These are phyloP conservation scores for Arbacia lixula DNA, from an alignment of 53 echinoderm and acorn worm species.

Conservation along the genomic window DNA sequence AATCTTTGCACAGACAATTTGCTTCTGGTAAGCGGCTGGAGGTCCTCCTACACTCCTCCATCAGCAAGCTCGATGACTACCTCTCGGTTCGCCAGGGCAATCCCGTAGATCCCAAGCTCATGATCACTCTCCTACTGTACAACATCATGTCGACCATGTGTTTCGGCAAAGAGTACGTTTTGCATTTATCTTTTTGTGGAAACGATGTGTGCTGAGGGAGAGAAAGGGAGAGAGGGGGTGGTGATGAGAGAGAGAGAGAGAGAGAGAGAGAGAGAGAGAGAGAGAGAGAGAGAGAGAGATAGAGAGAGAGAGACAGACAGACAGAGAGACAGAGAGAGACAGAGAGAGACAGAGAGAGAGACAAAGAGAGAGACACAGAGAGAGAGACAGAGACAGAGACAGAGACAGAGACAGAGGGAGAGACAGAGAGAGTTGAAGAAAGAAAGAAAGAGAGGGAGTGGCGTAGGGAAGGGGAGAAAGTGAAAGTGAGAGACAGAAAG, in stretches of 20 bases:
- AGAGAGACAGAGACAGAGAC: too few relatives aligned
- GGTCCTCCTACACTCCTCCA: constrained; percentile 3
- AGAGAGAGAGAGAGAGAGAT: too few relatives aligned
- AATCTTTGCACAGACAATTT: constrained; percentile 24
- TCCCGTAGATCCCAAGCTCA: constrained; percentile 48
- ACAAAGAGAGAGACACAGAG: too few relatives aligned
- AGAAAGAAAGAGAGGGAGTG: too few relatives aligned
- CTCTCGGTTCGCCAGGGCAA: neutral
- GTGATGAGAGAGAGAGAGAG: neutral
- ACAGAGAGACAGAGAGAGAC: neutral
- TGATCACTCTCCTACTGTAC: constrained; percentile 38
- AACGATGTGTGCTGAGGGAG: neutral
- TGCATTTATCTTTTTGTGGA: neutral
- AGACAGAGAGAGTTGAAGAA: too few relatives aligned
- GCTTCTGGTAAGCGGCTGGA: constrained; percentile 49
- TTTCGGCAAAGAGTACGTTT: constrained; percentile 56
- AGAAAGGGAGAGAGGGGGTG: neutral
- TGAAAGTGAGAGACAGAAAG: too few relatives aligned
- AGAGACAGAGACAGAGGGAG: too few relatives aligned
- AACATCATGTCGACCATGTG: constrained; percentile 63
- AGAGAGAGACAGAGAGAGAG: too few relatives aligned
- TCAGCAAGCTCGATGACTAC: constrained; percentile 4
- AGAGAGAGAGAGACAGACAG: neutral
- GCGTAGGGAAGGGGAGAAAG: too few relatives aligned
- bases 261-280: neutral